Conservation (phyloP, 2,888 invertebrate species). For the Aleiodes alternator region DNA sequence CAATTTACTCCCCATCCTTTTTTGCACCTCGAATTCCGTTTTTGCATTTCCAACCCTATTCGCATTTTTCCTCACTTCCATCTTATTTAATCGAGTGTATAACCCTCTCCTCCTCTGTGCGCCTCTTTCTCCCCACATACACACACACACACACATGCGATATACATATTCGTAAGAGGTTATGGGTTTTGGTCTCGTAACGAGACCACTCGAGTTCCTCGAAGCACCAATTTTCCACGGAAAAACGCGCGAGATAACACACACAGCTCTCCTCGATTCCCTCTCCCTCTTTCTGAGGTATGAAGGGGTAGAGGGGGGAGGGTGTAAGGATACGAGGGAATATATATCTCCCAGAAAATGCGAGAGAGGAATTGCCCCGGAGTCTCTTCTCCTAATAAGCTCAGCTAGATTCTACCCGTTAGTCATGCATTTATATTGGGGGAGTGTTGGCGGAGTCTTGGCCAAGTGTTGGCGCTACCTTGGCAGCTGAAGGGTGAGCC, state of each 20-base stretch:
- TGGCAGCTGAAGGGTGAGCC: constrained; percentile 61
- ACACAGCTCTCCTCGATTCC: background rate
- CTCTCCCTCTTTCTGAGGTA: background rate
- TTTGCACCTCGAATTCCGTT: constrained; percentile 36
- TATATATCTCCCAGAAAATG: constrained; percentile 50
- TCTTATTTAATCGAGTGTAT: constrained; percentile 35
- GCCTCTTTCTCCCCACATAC: background rate
- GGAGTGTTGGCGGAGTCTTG: constrained; percentile 58
- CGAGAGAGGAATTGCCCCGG: constrained; percentile 47
- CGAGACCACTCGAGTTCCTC: constrained; percentile 43
- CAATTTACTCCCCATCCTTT: constrained; percentile 58
- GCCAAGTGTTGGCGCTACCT: constrained; percentile 56
- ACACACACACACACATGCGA: background rate
- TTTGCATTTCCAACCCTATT: constrained; percentile 4
- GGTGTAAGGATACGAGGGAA: background rate
- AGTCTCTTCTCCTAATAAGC: constrained; percentile 54
- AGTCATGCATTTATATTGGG: constrained; percentile 70
- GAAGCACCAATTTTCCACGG: constrained; percentile 43
- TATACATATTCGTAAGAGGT: constrained; percentile 19
- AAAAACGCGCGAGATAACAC: constrained; percentile 41
- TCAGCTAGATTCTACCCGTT: constrained; percentile 64
- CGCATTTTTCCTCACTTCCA: constrained; percentile 22
- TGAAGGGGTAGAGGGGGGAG: background rate
- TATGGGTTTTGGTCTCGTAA: constrained; percentile 38
- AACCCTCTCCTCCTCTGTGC: background rate